phyloP scores from a whole-genome alignment of 2,113 vertebrate species.

The Neotragus moschatus region DNA sequence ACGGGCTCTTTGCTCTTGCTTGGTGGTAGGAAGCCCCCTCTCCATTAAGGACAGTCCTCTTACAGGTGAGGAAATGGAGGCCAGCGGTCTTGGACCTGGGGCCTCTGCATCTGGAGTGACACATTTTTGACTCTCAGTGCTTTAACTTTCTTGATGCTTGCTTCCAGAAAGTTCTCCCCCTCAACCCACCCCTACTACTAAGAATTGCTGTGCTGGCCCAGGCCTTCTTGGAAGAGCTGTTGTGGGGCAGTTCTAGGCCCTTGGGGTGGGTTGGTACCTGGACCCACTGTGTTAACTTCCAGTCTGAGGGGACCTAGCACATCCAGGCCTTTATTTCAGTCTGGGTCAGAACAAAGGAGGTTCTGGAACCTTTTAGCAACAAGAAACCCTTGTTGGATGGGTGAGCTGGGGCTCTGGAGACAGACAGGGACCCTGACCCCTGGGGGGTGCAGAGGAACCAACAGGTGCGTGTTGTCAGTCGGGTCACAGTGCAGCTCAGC shows the following conservation, averaged over 20 bases:
- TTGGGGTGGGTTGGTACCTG: background rate
- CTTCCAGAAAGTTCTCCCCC: background rate
- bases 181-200: too few species aligned
- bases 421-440: background rate
- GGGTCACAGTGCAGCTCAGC: background rate
- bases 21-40: background rate
- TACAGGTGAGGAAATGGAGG: background rate
- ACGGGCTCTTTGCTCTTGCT: background rate
- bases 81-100: background rate
- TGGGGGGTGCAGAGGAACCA: background rate
- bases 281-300: background rate
- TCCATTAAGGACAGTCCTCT: background rate
- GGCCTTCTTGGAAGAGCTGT: background rate
- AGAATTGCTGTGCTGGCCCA: background rate
- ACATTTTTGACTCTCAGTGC: background rate
- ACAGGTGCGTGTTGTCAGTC: fast-evolving
- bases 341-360: background rate
- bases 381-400: background rate
- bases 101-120: background rate
- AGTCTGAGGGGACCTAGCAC: background rate
- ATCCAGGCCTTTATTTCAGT: background rate
- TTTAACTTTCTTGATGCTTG: background rate
- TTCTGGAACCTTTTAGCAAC: background rate
- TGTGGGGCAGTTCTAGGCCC: background rate
- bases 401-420: background rate